Conservation (phyloP, 1,140 invertebrate species). For the Acyrthosiphon pisum region DNA sequence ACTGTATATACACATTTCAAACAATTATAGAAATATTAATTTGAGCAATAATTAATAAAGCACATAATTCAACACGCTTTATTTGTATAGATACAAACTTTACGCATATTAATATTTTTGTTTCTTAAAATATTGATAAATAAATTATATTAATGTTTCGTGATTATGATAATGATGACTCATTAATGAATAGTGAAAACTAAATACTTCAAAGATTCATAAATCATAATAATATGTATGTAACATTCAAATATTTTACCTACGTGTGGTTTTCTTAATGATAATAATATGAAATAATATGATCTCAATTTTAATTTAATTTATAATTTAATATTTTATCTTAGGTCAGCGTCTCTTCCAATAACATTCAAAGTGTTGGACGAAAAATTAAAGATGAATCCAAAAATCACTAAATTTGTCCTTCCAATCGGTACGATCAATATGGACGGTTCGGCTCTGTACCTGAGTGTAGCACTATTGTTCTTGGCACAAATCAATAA, state of each 20-base stretch:
- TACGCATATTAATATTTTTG: neutral
- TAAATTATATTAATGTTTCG: neutral
- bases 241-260: neutral
- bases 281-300: neutral
- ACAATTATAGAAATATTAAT: neutral
- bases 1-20: neutral
- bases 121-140: neutral
- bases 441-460: constrained; percentile 94
- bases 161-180: neutral
- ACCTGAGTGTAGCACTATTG: constrained; percentile 85
- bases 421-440: constrained; percentile 92
- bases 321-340: neutral
- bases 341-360: constrained; percentile 90
- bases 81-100: neutral
- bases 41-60: neutral
- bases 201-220: neutral
- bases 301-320: neutral
- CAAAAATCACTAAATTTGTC: constrained; percentile 88
- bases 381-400: constrained; percentile 87
- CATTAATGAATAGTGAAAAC: neutral
- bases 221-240: neutral
- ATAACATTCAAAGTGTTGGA: constrained; percentile 94
- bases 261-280: neutral
- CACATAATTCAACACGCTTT: neutral
- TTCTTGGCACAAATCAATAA: constrained; percentile 94